These are phyloP conservation scores for Sorex maritimensis DNA, from an alignment of 2,797 vertebrate genomes.

Conservation along the genomic window DNA sequence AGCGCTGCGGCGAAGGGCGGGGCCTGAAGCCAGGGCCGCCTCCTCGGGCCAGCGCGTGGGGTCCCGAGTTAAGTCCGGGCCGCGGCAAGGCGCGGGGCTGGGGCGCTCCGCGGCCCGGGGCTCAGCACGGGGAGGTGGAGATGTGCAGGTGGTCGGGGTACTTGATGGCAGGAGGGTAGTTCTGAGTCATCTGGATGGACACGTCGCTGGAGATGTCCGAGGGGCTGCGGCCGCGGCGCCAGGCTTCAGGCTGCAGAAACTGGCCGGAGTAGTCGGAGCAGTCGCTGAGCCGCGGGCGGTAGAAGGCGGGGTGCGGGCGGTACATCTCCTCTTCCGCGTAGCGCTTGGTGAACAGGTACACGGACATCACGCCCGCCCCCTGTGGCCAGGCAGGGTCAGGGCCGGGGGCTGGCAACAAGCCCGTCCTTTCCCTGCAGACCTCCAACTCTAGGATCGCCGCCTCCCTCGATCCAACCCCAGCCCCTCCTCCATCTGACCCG, in stretches of 20 bases:
- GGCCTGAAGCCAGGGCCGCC: background rate
- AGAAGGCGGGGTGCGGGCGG: constrained; percentile 95
- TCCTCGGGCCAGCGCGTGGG: background rate
- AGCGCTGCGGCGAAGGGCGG: background rate
- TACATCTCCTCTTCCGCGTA: constrained; percentile 97
- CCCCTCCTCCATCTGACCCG: background rate
- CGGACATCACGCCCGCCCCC: constrained; percentile 97
- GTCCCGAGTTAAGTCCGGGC: background rate
- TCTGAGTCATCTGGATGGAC: constrained; percentile 97
- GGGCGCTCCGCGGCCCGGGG: constrained; percentile 80
- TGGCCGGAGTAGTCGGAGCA: constrained; percentile 97
- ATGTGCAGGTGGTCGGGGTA: constrained; percentile 89
- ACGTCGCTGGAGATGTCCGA: constrained; percentile 96
- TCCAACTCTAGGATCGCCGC: background rate
- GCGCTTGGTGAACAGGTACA: constrained; percentile 98
- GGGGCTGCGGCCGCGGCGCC: constrained; percentile 94
- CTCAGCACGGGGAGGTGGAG: constrained; percentile 90
- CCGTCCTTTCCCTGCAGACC: background rate
- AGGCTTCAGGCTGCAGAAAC: constrained; percentile 97
- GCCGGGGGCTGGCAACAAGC: background rate
- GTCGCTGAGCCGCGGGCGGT: constrained; percentile 96
- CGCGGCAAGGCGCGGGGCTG: constrained; percentile 64
- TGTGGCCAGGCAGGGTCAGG: constrained; percentile 79
- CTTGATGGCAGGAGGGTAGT: constrained; percentile 92
- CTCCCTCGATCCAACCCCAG: background rate